phyloP scores from a whole-genome alignment of 2,797 vertebrate genomes.

The Nannoperca australis region DNA sequence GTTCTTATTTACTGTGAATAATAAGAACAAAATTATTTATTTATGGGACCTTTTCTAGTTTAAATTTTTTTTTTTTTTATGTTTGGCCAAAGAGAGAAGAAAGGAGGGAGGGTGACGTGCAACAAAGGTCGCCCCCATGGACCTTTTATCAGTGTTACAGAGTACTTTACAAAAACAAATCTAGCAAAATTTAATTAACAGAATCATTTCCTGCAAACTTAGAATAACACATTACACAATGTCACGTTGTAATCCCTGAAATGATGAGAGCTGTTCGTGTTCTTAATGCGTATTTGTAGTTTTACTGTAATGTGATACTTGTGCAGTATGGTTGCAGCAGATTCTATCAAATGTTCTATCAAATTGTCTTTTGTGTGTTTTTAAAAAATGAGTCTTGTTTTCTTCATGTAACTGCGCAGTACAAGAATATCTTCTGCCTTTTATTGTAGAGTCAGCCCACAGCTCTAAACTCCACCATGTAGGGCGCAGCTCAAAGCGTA shows the following conservation, averaged over 20 bases:
- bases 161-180: constrained; percentile 50
- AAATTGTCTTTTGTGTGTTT: background rate
- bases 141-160: constrained; percentile 46
- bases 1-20: constrained; percentile 17
- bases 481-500: constrained; percentile 5
- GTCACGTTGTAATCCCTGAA: constrained; percentile 19
- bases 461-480: background rate
- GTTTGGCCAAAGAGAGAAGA: constrained; percentile 16
- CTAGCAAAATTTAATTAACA: constrained; percentile 26
- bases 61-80: background rate
- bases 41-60: background rate
- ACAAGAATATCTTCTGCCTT: background rate
- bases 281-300: background rate
- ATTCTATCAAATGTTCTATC: background rate
- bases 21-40: background rate
- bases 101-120: constrained; percentile 14
- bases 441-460: background rate
- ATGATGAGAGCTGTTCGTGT: background rate
- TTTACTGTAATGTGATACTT: constrained; percentile 7
- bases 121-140: constrained; percentile 32
- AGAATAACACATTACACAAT: constrained; percentile 23
- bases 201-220: constrained; percentile 24
- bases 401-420: background rate
- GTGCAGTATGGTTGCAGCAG: background rate
- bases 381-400: background rate